These are phyloP conservation scores for Aleiodes leptofemur DNA, from an alignment of 2,888 invertebrate genomes.

Conservation along the genomic window DNA sequence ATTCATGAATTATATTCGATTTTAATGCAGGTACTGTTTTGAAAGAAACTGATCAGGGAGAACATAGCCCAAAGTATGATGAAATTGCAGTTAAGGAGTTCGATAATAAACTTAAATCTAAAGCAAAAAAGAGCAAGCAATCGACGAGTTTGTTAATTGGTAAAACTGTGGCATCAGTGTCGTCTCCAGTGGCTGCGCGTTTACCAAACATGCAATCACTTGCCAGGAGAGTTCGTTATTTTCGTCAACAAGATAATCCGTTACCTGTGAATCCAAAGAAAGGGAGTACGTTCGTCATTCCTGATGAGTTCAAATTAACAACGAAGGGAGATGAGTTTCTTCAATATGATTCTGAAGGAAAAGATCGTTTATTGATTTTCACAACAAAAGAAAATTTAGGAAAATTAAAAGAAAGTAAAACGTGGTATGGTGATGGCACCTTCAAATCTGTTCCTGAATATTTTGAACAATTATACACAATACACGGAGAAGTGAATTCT, in stretches of 20 bases:
- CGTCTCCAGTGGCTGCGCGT: neutral
- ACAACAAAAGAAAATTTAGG: no score
- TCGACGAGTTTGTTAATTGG: neutral
- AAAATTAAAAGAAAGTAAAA: no score
- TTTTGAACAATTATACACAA: neutral
- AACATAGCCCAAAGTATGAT: neutral
- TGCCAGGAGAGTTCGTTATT: neutral
- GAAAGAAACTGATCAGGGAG: neutral
- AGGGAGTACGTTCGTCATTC: neutral
- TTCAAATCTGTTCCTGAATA: neutral
- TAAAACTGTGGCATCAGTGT: neutral
- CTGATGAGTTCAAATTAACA: neutral
- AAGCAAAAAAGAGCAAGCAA: neutral
- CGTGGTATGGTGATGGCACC: neutral
- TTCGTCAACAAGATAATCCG: neutral
- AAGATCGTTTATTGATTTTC: neutral
- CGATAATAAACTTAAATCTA: neutral
- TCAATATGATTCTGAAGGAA: neutral
- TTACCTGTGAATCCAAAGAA: neutral
- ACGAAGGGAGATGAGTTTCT: neutral
- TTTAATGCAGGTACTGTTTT: constrained; percentile 2
- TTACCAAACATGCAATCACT: neutral
- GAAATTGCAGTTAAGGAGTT: neutral
- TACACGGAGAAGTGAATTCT: neutral
- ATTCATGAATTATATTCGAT: no score